Evolutionary conservation across 2,113 vertebrate species (phyloP).

Genomic region (Columba livia): DNA sequence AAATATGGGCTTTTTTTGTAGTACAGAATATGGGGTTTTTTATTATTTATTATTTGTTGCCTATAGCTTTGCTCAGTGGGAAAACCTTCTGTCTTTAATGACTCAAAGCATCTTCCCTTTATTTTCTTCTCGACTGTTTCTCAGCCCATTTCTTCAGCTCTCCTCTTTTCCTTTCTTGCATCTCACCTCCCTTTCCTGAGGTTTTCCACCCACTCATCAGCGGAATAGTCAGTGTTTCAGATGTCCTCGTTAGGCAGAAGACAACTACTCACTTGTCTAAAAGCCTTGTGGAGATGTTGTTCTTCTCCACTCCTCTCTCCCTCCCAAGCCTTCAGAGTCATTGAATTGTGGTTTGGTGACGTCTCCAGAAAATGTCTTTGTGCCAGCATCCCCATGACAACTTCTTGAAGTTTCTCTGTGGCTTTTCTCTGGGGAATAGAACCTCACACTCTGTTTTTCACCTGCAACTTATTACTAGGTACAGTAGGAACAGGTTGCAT

Average conservation of each 20-base stretch:
- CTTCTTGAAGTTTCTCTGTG: background rate
- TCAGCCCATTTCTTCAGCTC: background rate
- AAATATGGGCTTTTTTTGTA: background rate
- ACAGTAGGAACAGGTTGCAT: rapidly evolving
- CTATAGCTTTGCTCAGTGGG: background rate
- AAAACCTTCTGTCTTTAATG: background rate
- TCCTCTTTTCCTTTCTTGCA: background rate
- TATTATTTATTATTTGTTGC: conserved; percentile 2
- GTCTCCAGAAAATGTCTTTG: background rate
- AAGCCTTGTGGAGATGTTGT: background rate
- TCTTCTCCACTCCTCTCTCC: background rate
- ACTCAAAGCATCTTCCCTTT: background rate
- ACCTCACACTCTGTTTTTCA: background rate
- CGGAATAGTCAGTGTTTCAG: background rate
- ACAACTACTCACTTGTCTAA: background rate
- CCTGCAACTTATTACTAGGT: background rate
- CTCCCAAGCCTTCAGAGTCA: background rate
- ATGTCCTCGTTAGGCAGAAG: background rate
- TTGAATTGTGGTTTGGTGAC: background rate
- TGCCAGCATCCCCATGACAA: background rate
- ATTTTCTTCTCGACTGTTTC: background rate
- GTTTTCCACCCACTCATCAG: background rate
- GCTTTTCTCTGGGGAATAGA: background rate
- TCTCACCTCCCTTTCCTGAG: background rate
- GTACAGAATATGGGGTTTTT: background rate